These are phyloP conservation scores for Bufo gargarizans DNA, from an alignment of 2,113 vertebrate species.

Conservation along the genomic window DNA sequence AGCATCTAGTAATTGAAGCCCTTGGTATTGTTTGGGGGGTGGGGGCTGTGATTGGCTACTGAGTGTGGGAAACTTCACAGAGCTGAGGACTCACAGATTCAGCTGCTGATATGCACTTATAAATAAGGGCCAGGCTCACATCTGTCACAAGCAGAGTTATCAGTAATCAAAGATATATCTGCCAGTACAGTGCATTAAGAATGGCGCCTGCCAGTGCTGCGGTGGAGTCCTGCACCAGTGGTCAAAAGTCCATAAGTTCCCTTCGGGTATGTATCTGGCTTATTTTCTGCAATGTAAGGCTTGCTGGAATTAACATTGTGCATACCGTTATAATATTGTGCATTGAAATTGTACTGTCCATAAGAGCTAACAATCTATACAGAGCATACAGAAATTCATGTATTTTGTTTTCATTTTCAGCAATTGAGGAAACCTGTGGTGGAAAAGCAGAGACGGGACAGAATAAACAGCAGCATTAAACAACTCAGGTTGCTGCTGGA, in stretches of 20 bases:
- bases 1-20: slow-evolving; percentile 54
- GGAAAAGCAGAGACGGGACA: slow-evolving; percentile 80
- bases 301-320: too few relatives aligned
- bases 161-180: background rate
- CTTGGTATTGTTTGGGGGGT: slow-evolving; percentile 22
- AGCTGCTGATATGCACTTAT: slow-evolving; percentile 28
- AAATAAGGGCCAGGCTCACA: slow-evolving; percentile 33
- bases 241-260: background rate
- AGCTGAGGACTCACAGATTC: slow-evolving; percentile 48
- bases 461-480: slow-evolving; percentile 81
- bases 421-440: slow-evolving; percentile 78
- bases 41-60: slow-evolving; percentile 25
- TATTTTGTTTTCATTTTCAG: background rate
- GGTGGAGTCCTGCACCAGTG: background rate
- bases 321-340: background rate
- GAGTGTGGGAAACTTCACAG: slow-evolving; percentile 56
- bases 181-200: background rate
- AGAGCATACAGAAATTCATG: background rate
- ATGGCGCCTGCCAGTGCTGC: background rate
- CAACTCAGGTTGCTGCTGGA: slow-evolving; percentile 78
- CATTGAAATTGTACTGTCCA: background rate
- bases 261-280: background rate
- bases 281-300: background rate
- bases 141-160: background rate
- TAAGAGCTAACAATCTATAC: background rate